These are phyloP conservation scores for Monomorium pharaonis DNA, from an alignment of 1,140 invertebrate species.

Conservation along the genomic window DNA sequence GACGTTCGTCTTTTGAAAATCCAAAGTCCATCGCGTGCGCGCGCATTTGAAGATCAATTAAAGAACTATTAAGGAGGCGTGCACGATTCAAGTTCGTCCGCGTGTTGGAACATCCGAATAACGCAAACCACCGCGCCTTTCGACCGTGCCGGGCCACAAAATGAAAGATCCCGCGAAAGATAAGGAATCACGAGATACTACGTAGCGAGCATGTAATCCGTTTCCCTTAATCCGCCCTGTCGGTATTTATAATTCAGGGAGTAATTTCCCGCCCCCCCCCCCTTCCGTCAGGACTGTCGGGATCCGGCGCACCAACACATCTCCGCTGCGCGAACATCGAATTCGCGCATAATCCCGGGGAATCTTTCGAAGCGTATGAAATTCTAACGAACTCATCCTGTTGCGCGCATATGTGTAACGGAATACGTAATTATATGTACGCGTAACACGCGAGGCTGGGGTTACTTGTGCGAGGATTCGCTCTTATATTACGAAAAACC, in stretches of 20 bases:
- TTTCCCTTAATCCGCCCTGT: slow-evolving; percentile 55
- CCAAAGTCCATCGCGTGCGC: slow-evolving; percentile 1
- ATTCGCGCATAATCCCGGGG: slow-evolving; percentile 55
- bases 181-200: slow-evolving; percentile 45
- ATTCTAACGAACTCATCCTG: slow-evolving; percentile 57
- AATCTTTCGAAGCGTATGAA: slow-evolving; percentile 59
- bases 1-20: background rate
- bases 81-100: background rate
- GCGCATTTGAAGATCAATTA: slow-evolving; percentile 19
- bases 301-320: slow-evolving; percentile 39
- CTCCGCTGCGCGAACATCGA: slow-evolving; percentile 44
- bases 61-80: background rate
- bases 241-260: slow-evolving; percentile 55
- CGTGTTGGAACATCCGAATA: background rate
- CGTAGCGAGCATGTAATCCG: slow-evolving; percentile 45
- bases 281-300: background rate
- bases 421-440: slow-evolving; percentile 45
- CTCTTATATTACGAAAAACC: background rate
- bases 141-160: slow-evolving; percentile 11
- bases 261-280: slow-evolving; percentile 31
- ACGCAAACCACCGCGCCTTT: too few relatives aligned
- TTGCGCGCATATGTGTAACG: slow-evolving; percentile 48
- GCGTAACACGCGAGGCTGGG: background rate
- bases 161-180: slow-evolving; percentile 40
- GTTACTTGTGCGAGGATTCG: slow-evolving; percentile 9